Evolutionary conservation across 2,797 vertebrate genomes (phyloP), one percentile per base, ranked within the genome.

Genomic region (Neosilurus mollespiculum): DNA sequence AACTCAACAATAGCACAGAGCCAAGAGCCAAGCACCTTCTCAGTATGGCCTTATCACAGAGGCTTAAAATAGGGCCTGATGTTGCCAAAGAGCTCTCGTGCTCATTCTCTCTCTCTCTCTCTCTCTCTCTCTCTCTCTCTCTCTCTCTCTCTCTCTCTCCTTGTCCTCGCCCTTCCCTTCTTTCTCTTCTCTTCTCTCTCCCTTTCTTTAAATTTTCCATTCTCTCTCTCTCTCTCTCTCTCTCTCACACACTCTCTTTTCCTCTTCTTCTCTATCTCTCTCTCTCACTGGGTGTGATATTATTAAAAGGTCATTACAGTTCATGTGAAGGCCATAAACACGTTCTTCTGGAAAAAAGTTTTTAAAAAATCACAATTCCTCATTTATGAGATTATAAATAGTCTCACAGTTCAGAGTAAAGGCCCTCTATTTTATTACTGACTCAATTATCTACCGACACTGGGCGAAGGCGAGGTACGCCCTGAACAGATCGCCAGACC

Each of bases 151-250:
- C 20, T 22, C 53, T 34, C 30, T 56, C 11, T 4, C 51, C n/a
- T 65, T 22, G 43, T 43, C 24, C 76, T 78, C 76, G 20, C n/a
- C 24, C 30, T 62, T 58, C 2, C 37, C 26, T 15, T 49, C 34
- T 53, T 12, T 24, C 78, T 22, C 64, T 62, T 80, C 62, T 69
- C 78, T n/a, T 4, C 59, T 73, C 18, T 30, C 11, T 58, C 26
- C 20, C 26, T 65, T 10, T 20, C 82, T 88, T 87, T 91, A 90
- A 89, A 84, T 88, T 87, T 89, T 89, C 89, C 89, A 54, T 37
- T 78, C 43, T 43, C 26, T 61, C 53, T n/a, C 80, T 24, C 54
- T 66, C 22, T 54, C 26, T 61, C 75, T 61, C 58, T 26, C 79
- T 70, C 75, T 37, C 66, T 61, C 26, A 65, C 73, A 18, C 61